Base-by-base conservation (phyloP, 2,797 vertebrate genomes). In the Salmo trutta region DNA sequence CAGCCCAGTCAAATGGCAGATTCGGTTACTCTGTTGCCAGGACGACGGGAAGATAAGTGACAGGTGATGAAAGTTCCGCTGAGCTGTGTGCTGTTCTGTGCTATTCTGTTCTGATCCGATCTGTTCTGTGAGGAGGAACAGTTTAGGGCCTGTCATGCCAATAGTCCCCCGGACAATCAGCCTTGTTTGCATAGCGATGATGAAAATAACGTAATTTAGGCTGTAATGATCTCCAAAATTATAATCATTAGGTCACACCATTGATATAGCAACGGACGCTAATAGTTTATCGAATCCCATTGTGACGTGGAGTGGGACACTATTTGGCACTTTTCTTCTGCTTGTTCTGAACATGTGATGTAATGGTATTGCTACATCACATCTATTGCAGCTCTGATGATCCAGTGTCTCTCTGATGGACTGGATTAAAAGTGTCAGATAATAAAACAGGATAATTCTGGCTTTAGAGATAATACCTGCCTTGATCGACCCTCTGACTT, bases 41-140 rank as follows among this genome's bases (percentile, higher is more conserved):
- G 74, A 75, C 71, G 5, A 82, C 79, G n/a, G 41, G 29, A 53
- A 36, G 72, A 80, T 80, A 76, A 83, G n/a, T 74, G 82, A 80
- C 80, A 83, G 56, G 31, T 74, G n/a, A 15, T 67, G 71, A 54
- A 76, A 81, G 73, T 79, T 76, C 29, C 75, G 66, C 36, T 8
- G 70, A 24, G 59, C 59, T 3, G 59, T 12, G 41, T 66, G 62
- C 69, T 56, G 29, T 24, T 8, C 24, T 73, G 64, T 56, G 56
- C 36, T 71, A 75, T n/a, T 5, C 10, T 47, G 10, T 47, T 3
- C 41, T 53, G 59, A 33, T 59, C 74, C 17, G 54, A 62, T 72
- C 51, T 52, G 53, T 71, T 68, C 21, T 10, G 14, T 54, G 14
- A 29, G 77, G 62, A 24, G 65, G 24, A 71, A 67, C 74, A 81